These are phyloP conservation scores for Stenodera caucasica DNA, from an alignment of 2,888 invertebrate genomes.

Conservation along the genomic window DNA sequence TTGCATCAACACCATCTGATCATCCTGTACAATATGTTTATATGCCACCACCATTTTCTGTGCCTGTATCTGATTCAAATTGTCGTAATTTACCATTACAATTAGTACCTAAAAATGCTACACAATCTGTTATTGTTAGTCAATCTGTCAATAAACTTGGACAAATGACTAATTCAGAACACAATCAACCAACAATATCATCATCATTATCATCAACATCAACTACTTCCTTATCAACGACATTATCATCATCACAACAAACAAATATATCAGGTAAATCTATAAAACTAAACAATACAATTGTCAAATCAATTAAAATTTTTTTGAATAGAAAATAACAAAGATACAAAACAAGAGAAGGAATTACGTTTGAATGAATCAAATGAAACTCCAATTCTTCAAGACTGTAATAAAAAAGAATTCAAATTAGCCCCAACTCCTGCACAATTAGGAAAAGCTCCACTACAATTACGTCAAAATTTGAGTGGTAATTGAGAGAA, in stretches of 20 bases:
- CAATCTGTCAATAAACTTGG: slow-evolving; percentile 49
- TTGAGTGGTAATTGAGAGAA: slow-evolving; percentile 61
- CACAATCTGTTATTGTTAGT: slow-evolving; percentile 62
- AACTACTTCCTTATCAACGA: slow-evolving; percentile 7
- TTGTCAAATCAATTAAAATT: not conserved
- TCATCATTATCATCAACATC: slow-evolving; percentile 25
- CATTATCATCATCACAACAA: not conserved
- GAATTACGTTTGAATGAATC: slow-evolving; percentile 1
- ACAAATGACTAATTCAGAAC: slow-evolving; percentile 34
- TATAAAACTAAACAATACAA: not conserved
- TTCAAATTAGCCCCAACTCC: slow-evolving; percentile 92
- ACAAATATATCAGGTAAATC: slow-evolving; percentile 1
- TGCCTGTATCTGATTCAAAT: slow-evolving; percentile 56
- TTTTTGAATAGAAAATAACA: slow-evolving; percentile 11
- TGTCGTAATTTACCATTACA: slow-evolving; percentile 46
- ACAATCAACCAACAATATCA: slow-evolving; percentile 29
- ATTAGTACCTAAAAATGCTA: slow-evolving; percentile 50
- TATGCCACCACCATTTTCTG: slow-evolving; percentile 55
- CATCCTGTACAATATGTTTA: slow-evolving; percentile 55
- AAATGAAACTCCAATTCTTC: slow-evolving; percentile 2
- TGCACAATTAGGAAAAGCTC: slow-evolving; percentile 88
- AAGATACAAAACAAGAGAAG: slow-evolving; percentile 16
- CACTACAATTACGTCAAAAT: slow-evolving; percentile 83
- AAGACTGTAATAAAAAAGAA: slow-evolving; percentile 35
- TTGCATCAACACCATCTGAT: slow-evolving; percentile 52